Conservation (phyloP, 2,888 invertebrate species). For the Calephelis perditalis region DNA sequence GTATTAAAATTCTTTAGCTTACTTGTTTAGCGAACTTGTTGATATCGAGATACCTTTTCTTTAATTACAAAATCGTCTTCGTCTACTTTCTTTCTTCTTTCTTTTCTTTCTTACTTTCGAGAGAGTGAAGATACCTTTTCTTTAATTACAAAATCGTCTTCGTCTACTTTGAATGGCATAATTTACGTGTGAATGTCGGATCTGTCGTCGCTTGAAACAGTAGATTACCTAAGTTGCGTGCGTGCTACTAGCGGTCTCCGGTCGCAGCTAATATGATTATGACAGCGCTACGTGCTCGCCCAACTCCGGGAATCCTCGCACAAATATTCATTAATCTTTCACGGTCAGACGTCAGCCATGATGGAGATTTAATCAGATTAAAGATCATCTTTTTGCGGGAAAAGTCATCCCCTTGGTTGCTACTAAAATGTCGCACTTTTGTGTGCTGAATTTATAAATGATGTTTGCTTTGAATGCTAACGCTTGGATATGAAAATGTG, state of each 20-base stretch:
- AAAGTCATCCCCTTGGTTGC: conserved; percentile 62
- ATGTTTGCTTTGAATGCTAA: conserved; percentile 72
- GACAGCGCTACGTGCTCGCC: conserved; percentile 76
- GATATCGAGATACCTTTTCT: too few species aligned
- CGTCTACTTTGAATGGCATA: not conserved
- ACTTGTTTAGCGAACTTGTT: too few species aligned
- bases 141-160: too few species aligned
- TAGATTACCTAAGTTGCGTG: conserved; percentile 31
- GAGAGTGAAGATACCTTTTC: too few species aligned
- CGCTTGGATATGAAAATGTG: conserved; percentile 30
- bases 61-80: too few species aligned
- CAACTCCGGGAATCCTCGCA: conserved; percentile 73
- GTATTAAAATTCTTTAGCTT: too few species aligned
- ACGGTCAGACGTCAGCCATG: conserved; percentile 76
- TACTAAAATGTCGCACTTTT: conserved; percentile 51
- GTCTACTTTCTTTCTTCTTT: too few species aligned
- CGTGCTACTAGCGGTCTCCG: conserved; percentile 63
- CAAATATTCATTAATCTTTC: conserved; percentile 79
- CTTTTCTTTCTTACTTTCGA: too few species aligned
- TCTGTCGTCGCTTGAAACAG: conserved; percentile 19
- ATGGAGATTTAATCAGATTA: conserved; percentile 79
- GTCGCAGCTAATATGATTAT: conserved; percentile 76
- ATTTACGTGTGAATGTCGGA: conserved; percentile 9
- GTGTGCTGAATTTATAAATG: conserved; percentile 69
- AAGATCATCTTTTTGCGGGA: conserved; percentile 77